Conservation (phyloP, 2,797 vertebrate species). For the Argya squamiceps region DNA sequence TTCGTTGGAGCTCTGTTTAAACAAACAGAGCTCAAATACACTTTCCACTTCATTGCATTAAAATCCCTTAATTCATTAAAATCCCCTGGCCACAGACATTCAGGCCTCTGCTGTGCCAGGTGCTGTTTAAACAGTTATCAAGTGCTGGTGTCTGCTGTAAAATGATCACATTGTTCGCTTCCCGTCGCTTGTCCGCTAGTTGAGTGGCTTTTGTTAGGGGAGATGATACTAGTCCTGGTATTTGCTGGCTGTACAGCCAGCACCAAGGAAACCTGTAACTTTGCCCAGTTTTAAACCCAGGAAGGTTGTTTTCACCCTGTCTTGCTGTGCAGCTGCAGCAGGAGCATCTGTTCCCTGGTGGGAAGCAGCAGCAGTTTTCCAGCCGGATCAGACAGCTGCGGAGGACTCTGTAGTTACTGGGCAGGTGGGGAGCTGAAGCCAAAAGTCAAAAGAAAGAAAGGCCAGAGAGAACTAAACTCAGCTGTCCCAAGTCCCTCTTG, state of each 20-base stretch:
- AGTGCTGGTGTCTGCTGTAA: constrained; percentile 31
- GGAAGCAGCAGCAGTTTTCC: neutral
- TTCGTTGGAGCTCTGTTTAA: constrained; percentile 4
- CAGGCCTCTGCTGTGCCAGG: neutral
- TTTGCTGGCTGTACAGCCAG: neutral
- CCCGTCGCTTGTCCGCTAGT: neutral
- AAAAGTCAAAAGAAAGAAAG: neutral
- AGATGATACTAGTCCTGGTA: constrained; percentile 11
- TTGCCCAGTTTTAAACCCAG: neutral
- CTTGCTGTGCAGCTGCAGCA: neutral
- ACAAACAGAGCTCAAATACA: constrained; percentile 43
- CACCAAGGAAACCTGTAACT: neutral
- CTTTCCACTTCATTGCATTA: constrained; percentile 43
- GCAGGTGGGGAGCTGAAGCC: neutral
- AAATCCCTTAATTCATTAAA: constrained; percentile 39
- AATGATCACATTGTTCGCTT: neutral
- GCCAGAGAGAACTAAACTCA: neutral
- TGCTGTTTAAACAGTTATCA: constrained; percentile 37
- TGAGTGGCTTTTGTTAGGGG: constrained; percentile 33
- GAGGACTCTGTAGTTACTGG: neutral
- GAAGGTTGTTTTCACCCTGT: neutral
- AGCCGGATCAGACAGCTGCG: neutral
- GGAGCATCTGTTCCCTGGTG: neutral
- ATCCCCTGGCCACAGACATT: neutral
- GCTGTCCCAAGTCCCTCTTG: neutral